Conservation (phyloP, 2,113 vertebrate genomes). For the Corythaixoides concolor region DNA sequence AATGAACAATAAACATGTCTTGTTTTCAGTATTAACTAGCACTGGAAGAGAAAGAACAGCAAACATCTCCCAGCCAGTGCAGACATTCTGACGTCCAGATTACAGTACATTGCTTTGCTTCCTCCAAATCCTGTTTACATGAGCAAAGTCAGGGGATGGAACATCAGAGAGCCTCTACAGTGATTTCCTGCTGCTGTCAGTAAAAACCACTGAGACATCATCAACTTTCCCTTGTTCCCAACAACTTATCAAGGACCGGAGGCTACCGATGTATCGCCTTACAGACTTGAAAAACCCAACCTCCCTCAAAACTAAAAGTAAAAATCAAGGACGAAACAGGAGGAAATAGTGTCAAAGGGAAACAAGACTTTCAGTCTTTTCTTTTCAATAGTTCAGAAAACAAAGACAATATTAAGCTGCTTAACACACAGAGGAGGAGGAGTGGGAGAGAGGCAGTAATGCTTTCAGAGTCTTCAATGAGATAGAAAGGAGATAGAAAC, state of each 20-base stretch:
- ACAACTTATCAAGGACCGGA: not conserved
- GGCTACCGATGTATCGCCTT: not conserved
- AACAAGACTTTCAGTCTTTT: not conserved
- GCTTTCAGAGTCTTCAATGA: not conserved
- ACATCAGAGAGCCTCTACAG: slow-evolving; percentile 35
- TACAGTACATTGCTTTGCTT: slow-evolving; percentile 46
- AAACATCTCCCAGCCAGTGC: not conserved
- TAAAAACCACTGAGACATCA: slow-evolving; percentile 33
- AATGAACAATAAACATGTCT: not conserved
- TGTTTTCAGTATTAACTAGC: slow-evolving; percentile 6
- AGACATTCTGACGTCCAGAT: slow-evolving; percentile 39
- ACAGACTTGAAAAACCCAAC: not conserved
- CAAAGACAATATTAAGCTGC: not conserved
- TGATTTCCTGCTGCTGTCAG: slow-evolving; percentile 53
- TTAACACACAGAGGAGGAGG: not conserved
- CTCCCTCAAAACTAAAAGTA: not conserved
- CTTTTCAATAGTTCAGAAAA: not conserved
- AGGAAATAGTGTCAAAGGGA: not conserved
- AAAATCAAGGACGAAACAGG: not conserved
- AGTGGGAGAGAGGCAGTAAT: not conserved
- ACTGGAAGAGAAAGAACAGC: slow-evolving; percentile 30
- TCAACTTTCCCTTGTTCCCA: slow-evolving; percentile 49
- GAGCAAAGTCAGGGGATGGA: slow-evolving; percentile 59
- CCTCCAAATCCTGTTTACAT: slow-evolving; percentile 65
- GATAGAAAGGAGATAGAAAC: not conserved